Conservation (phyloP, 2,888 invertebrate species). For the Scaptomyza reducta region DNA sequence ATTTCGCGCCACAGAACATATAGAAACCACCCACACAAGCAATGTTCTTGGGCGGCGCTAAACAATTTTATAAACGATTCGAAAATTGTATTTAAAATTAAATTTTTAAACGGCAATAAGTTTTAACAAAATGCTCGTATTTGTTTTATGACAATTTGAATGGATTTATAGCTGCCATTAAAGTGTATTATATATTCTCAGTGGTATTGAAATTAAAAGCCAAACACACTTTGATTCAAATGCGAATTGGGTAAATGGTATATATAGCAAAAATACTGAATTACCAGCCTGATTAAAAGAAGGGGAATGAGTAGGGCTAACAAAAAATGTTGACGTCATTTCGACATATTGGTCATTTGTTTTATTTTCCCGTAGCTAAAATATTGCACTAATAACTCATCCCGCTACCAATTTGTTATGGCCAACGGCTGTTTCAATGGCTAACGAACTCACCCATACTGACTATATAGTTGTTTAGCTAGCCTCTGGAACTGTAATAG, state of each 20-base stretch:
- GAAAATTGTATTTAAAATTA: slow-evolving; percentile 66
- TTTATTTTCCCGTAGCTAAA: slow-evolving; percentile 44
- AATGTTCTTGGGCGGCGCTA: not conserved
- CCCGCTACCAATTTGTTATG: slow-evolving; percentile 22
- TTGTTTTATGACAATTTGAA: slow-evolving; percentile 41
- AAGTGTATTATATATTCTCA: slow-evolving; percentile 8
- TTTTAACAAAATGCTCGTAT: slow-evolving; percentile 32
- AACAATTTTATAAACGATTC: slow-evolving; percentile 77
- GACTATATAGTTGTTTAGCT: not conserved
- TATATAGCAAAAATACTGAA: not conserved
- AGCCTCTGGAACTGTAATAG: not conserved
- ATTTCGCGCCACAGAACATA: slow-evolving; percentile 3
- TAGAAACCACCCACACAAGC: slow-evolving; percentile 19
- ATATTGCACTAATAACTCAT: slow-evolving; percentile 49
- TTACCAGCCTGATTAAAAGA: not conserved
- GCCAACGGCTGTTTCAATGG: slow-evolving; percentile 36
- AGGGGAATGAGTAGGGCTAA: slow-evolving; percentile 19
- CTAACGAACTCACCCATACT: not conserved
- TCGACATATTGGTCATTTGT: slow-evolving; percentile 73
- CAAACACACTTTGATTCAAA: slow-evolving; percentile 3
- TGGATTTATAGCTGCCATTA: slow-evolving; percentile 63
- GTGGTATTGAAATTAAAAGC: slow-evolving; percentile 1
- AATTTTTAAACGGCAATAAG: slow-evolving; percentile 57
- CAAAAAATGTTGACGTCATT: slow-evolving; percentile 66
- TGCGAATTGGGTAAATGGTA: slow-evolving; percentile 13